These are phyloP conservation scores for Agrochola macilenta DNA, from an alignment of 2,888 invertebrate species.

Conservation along the genomic window DNA sequence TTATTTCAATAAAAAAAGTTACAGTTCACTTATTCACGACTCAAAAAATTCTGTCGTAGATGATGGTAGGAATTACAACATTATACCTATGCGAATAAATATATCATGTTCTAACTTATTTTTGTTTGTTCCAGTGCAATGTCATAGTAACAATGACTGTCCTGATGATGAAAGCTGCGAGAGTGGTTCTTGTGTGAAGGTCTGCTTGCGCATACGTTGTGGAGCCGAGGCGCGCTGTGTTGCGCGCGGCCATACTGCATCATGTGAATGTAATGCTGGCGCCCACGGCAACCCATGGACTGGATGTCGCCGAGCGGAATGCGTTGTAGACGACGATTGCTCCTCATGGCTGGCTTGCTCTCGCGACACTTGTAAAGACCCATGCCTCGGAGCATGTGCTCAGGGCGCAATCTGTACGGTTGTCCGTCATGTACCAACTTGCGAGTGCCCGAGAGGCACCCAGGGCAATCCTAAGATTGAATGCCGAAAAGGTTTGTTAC, in stretches of 20 bases:
- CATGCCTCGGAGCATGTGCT: constrained; percentile 96
- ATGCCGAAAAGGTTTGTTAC: constrained; percentile 90
- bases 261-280: constrained; percentile 94
- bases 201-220: constrained; percentile 95
- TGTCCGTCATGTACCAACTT: constrained; percentile 93
- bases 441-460: constrained; percentile 96
- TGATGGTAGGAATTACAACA: not conserved
- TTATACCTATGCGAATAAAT: not conserved
- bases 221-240: constrained; percentile 95
- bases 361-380: constrained; percentile 94
- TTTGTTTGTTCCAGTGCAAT: constrained; percentile 92
- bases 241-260: constrained; percentile 94
- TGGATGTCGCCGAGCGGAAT: constrained; percentile 95
- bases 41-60: not conserved
- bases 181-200: constrained; percentile 94
- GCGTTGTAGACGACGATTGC: constrained; percentile 94
- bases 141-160: constrained; percentile 96
- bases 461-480: constrained; percentile 93
- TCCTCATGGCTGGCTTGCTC: constrained; percentile 94
- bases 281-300: constrained; percentile 95
- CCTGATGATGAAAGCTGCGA: constrained; percentile 95
- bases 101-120: constrained; percentile 5
- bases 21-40: not conserved
- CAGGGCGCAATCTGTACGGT: constrained; percentile 94
- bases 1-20: not conserved